Evolutionary conservation across 2,888 invertebrate genomes (phyloP), one percentile per base, ranked within the genome.

Genomic region (Agrochola lota): DNA sequence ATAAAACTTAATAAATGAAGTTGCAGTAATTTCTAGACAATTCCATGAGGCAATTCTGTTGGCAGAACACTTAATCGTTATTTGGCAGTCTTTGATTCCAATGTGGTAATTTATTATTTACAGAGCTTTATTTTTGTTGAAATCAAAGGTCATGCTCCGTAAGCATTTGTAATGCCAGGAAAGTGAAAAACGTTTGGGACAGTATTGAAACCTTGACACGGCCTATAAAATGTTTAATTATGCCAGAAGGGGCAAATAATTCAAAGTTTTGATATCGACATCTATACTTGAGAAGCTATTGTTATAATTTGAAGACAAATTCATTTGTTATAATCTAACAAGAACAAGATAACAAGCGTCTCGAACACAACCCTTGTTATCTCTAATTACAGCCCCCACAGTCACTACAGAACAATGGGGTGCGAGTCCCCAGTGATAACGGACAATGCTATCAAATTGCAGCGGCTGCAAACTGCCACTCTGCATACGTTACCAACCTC

Each of bases 391-490:
- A 49, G 26, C 8, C 20, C 2, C 15, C 35, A 35, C 35, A 35
- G 66, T 26, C 23, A 59, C 57, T 57, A 9, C 11, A 64, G 59
- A 69, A 70, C 60, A 84, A 81, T 70, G 35, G 23, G 26, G 0
- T n/a, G 69, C 26, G 23, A 35, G 17, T n/a, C 9, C 35, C 12
- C n/a, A 15, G 3, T 30, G 63, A 23, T 26, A 72, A 62, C n/a
- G 26, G 52, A 80, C 82, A 81, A 76, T 81, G 20, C 46, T 30
- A 1, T 20, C 67, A 83, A 85, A 85, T 85, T 85, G 66, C 62
- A 75, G 35, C 9, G 40, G 12, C 40, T 73, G 43, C 57, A 52
- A 62, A 60, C 40, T 59, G 7, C 77, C 1, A 55, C 11, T 23
- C 15, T 15, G 49, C 63, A 57, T 81, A 60, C n/a, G 35, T 64